A percentile compares a stretch with the other conserved stretches of the same genome.
phyloP scores from a whole-genome alignment of 2,888 invertebrate genomes.

The Nomada lathburiana region DNA sequence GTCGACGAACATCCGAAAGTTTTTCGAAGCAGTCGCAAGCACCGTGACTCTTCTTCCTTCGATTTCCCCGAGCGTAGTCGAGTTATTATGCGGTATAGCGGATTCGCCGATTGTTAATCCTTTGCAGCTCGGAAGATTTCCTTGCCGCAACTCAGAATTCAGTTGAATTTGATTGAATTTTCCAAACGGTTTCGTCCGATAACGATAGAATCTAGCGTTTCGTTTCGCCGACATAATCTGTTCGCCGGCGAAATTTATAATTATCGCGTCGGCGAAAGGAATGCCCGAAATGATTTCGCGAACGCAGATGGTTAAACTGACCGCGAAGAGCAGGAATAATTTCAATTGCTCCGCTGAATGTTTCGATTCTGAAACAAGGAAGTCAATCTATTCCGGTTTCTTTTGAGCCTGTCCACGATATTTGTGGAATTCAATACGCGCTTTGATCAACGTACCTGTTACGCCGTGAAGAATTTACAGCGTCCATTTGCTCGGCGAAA shows the following conservation, averaged over 20 bases:
- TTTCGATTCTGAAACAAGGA: slow-evolving; percentile 1
- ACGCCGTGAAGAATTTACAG: slow-evolving; percentile 43
- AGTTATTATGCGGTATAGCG: no score
- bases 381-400: slow-evolving; percentile 16
- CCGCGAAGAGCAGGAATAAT: no score
- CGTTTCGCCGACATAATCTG: no score
- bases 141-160: no score
- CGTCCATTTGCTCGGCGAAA: slow-evolving; percentile 18
- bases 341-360: not conserved
- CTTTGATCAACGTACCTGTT: slow-evolving; percentile 45
- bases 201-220: no score
- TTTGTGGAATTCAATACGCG: slow-evolving; percentile 33
- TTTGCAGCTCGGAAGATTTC: no score
- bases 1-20: slow-evolving; percentile 21
- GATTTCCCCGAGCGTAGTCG: not conserved
- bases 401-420: slow-evolving; percentile 19
- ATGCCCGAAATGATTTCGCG: no score
- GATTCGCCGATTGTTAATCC: no score
- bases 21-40: slow-evolving; percentile 34
- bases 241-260: no score
- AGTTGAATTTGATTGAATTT: no score
- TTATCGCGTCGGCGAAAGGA: no score
- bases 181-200: no score
- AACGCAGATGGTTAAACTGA: not conserved
- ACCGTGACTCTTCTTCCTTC: not conserved